Evolutionary conservation across 1,140 invertebrate genomes (phyloP).

Genomic region (Sminthurinus signatus): DNA sequence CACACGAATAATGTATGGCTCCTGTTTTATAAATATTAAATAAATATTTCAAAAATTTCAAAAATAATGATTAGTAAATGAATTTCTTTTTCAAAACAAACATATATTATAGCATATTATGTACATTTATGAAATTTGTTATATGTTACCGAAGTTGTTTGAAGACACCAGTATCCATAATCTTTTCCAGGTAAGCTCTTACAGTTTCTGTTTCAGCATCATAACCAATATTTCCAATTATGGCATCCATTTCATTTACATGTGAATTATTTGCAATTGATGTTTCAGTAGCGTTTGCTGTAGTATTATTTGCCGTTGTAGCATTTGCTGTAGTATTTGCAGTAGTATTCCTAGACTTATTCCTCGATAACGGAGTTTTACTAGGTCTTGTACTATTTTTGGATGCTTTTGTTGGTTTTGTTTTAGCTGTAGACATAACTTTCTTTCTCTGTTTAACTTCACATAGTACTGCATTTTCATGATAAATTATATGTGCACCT

Average conservation of each 20-base stretch:
- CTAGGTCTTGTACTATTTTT: not conserved
- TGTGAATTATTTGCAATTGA: too few species aligned
- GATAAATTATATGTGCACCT: slow-evolving; percentile 22
- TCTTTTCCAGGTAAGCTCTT: slow-evolving; percentile 12
- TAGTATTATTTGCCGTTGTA: too few species aligned
- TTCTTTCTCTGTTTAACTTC: slow-evolving; percentile 25
- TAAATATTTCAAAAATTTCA: too few species aligned
- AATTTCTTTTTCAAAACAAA: not conserved
- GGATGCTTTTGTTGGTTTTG: not conserved
- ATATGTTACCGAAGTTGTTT: slow-evolving; percentile 15
- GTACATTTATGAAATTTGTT: not conserved
- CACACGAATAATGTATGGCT: slow-evolving; percentile 10
- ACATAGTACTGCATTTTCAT: slow-evolving; percentile 17
- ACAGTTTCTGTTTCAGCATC: slow-evolving; percentile 24
- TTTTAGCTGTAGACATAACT: not conserved
- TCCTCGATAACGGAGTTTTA: too few species aligned
- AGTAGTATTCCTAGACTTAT: not conserved
- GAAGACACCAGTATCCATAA: slow-evolving; percentile 18
- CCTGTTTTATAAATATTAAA: not conserved
- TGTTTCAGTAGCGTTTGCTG: too few species aligned
- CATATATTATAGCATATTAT: not conserved
- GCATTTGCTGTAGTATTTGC: not conserved
- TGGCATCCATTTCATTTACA: slow-evolving; percentile 28
- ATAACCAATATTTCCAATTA: slow-evolving; percentile 28
- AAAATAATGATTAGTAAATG: not conserved